phyloP scores from a whole-genome alignment of 2,113 vertebrate genomes.

The Semicossyphus pulcher region DNA sequence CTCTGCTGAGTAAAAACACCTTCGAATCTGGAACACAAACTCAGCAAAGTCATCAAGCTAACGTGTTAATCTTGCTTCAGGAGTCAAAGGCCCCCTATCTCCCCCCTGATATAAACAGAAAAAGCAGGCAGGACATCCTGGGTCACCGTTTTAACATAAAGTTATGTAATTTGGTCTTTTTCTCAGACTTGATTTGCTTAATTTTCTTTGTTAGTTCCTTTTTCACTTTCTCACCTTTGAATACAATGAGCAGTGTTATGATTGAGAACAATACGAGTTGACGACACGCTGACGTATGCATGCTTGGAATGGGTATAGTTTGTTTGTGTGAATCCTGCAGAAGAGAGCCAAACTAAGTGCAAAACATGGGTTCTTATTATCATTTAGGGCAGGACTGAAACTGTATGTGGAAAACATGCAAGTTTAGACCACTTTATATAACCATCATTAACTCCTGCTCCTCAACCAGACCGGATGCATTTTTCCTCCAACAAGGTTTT shows the following conservation, averaged over 20 bases:
- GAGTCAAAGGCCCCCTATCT: constrained; percentile 5
- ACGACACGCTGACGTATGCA: constrained; percentile 54
- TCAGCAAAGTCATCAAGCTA: constrained; percentile 14
- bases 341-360: constrained; percentile 36
- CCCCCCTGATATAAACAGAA: constrained; percentile 37
- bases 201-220: constrained; percentile 36
- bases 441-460: constrained; percentile 3
- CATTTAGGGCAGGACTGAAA: constrained; percentile 28
- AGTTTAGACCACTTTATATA: constrained; percentile 11
- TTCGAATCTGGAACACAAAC: not conserved
- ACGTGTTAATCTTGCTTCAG: constrained; percentile 9
- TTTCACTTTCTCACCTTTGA: constrained; percentile 8
- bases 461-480: not conserved
- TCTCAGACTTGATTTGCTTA: not conserved
- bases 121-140: constrained; percentile 4
- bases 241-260: constrained; percentile 49
- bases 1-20: constrained; percentile 13
- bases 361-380: constrained; percentile 5
- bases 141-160: constrained; percentile 22
- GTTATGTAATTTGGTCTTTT: constrained; percentile 46
- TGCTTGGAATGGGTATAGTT: constrained; percentile 70
- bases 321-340: constrained; percentile 25
- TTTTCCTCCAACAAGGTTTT: not conserved
- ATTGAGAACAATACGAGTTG: constrained; percentile 42
- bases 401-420: constrained; percentile 48